Percentiles rank a stretch among this genome's conserved stretches.
Evolutionary conservation across 2,113 vertebrate genomes (phyloP).

Genomic region (Lophura nycthemera): DNA sequence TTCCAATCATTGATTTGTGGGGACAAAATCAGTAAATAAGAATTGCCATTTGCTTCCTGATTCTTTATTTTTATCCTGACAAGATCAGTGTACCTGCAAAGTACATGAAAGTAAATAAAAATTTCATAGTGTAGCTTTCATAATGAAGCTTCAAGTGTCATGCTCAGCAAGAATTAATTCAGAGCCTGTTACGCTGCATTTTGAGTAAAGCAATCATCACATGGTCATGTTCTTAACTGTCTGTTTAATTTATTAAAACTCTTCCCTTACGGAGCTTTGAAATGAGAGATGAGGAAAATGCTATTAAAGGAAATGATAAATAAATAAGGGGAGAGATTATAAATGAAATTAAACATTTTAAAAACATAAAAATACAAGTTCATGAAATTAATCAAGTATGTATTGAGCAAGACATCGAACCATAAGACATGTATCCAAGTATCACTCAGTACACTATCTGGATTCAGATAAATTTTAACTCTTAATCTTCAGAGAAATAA

Average conservation of each 20-base stretch:
- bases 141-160: not conserved
- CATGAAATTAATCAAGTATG: not conserved
- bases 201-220: not conserved
- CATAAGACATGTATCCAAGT: not conserved
- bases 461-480: not conserved
- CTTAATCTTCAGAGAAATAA: not conserved
- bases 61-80: not conserved
- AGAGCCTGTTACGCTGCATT: not conserved
- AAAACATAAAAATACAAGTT: not conserved
- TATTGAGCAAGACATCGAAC: not conserved
- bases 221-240: not conserved
- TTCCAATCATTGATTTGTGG: not conserved
- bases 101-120: not conserved
- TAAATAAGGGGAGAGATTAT: not conserved
- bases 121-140: not conserved
- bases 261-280: not conserved
- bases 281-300: not conserved
- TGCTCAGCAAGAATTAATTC: not conserved
- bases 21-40: not conserved
- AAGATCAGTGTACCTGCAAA: not conserved
- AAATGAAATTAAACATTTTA: not conserved
- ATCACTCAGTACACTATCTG: rapidly evolving
- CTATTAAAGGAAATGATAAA: not conserved
- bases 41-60: not conserved
- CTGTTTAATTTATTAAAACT: not conserved